Conservation (phyloP, 2,113 vertebrate genomes). For the Pachycephala philippinensis region DNA sequence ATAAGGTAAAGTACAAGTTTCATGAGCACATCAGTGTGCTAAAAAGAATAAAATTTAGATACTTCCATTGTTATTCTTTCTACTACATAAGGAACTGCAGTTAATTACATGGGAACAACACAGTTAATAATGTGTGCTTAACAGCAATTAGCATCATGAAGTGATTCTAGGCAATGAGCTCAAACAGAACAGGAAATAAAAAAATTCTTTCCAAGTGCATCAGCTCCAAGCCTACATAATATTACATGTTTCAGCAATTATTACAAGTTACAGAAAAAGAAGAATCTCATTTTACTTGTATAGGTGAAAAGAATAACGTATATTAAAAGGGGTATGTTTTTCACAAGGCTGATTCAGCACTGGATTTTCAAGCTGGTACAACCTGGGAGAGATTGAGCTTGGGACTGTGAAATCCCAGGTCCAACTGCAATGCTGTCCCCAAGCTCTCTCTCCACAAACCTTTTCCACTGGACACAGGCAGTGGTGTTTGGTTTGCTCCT, state of each 20-base stretch:
- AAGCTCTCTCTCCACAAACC: background rate
- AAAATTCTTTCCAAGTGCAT: background rate
- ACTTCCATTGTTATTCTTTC: background rate
- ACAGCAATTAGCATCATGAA: background rate
- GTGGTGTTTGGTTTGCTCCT: background rate
- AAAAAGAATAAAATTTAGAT: background rate
- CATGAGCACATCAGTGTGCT: background rate
- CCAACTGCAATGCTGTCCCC: background rate
- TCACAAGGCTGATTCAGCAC: background rate
- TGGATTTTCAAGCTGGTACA: background rate
- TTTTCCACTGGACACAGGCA: background rate
- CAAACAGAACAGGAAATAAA: background rate
- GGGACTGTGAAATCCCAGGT: background rate
- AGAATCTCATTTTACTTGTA: background rate
- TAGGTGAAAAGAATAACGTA: background rate
- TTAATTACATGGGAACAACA: background rate
- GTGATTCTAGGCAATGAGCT: background rate
- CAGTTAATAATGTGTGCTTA: background rate
- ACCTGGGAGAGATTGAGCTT: background rate
- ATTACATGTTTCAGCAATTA: background rate
- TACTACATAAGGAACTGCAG: background rate
- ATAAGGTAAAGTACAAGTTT: background rate
- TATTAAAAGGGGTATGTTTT: background rate
- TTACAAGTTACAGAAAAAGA: background rate
- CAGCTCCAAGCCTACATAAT: background rate